Percentiles rank a stretch among this genome's conserved stretches.
Evolutionary conservation across 2,888 invertebrate species (phyloP).

Genomic region (Parthenolecanium corni): DNA sequence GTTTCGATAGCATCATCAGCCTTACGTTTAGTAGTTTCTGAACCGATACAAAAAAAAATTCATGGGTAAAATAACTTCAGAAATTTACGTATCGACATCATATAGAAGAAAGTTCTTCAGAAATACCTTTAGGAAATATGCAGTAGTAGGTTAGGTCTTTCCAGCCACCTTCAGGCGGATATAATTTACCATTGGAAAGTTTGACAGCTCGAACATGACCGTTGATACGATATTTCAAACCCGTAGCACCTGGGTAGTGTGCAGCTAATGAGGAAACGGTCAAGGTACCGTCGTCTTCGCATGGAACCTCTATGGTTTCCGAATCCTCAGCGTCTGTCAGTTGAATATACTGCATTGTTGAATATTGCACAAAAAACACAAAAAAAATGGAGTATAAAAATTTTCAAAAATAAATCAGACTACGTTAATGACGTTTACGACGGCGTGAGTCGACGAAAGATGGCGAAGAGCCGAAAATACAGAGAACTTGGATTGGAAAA

Average conservation of each 20-base stretch:
- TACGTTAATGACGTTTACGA: too few species aligned
- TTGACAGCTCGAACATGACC: slow-evolving; percentile 78
- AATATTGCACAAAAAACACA: too few species aligned
- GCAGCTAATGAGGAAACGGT: slow-evolving; percentile 85
- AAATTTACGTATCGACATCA: too few species aligned
- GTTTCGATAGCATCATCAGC: slow-evolving; percentile 90
- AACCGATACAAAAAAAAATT: slow-evolving; percentile 34
- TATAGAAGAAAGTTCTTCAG: not conserved
- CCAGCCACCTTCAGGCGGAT: slow-evolving; percentile 85
- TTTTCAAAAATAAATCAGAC: too few species aligned
- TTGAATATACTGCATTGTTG: slow-evolving; percentile 57
- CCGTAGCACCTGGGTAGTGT: slow-evolving; percentile 94
- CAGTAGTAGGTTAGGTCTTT: slow-evolving; percentile 51
- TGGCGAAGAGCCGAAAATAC: too few species aligned
- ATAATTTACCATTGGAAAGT: slow-evolving; percentile 79
- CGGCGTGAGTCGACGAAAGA: too few species aligned
- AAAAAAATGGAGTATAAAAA: too few species aligned
- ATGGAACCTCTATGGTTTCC: slow-evolving; percentile 90
- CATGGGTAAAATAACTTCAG: slow-evolving; percentile 11
- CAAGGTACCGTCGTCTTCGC: slow-evolving; percentile 84
- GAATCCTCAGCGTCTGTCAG: slow-evolving; percentile 84
- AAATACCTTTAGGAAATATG: slow-evolving; percentile 49
- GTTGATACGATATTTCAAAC: slow-evolving; percentile 89
- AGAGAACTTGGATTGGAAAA: too few species aligned
- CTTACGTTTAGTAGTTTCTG: slow-evolving; percentile 83